phyloP scores from a whole-genome alignment of 2,888 invertebrate species.

The Lordiphosa andalusiaca region DNA sequence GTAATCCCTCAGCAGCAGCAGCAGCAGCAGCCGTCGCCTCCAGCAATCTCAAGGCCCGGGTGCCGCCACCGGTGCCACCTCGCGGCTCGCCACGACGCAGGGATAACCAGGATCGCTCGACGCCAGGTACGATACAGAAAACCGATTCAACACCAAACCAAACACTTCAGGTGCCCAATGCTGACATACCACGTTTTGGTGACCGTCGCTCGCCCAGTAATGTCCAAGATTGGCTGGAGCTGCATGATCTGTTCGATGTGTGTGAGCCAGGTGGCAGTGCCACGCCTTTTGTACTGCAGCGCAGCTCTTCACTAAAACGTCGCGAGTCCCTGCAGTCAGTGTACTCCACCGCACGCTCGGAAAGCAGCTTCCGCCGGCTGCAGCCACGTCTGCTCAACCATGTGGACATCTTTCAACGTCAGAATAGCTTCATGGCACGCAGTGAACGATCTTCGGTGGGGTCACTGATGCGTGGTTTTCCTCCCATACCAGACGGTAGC shows the following conservation, averaged over 20 bases:
- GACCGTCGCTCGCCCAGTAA: conserved; percentile 79
- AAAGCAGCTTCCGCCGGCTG: conserved; percentile 50
- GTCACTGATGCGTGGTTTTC: conserved; percentile 76
- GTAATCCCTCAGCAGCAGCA: conserved; percentile 82
- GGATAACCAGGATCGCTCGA: conserved; percentile 58
- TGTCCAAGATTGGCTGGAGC: conserved; percentile 79
- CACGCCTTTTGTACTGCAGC: conserved; percentile 23
- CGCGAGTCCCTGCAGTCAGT: conserved; percentile 64
- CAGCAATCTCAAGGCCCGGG: conserved; percentile 84
- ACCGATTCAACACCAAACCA: conserved; percentile 33
- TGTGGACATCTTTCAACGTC: conserved; percentile 73
- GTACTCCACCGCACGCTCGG: conserved; percentile 68
- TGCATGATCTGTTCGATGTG: conserved; percentile 75
- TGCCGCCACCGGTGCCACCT: conserved; percentile 94
- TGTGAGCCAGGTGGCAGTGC: conserved; percentile 18
- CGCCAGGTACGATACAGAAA: conserved; percentile 69
- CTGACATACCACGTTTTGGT: conserved; percentile 76
- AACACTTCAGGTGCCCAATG: conserved; percentile 53
- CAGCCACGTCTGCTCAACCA: conserved; percentile 59
- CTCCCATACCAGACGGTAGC: conserved; percentile 69
- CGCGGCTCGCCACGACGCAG: conserved; percentile 87
- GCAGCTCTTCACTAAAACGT: conserved; percentile 40
- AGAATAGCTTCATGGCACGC: conserved; percentile 76
- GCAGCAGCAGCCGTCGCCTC: conserved; percentile 74
- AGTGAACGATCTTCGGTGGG: conserved; percentile 77